Evolutionary conservation across 1,140 invertebrate species (phyloP), one percentile per base, ranked within the genome.

Genomic region (Zaprionus capensis): DNA sequence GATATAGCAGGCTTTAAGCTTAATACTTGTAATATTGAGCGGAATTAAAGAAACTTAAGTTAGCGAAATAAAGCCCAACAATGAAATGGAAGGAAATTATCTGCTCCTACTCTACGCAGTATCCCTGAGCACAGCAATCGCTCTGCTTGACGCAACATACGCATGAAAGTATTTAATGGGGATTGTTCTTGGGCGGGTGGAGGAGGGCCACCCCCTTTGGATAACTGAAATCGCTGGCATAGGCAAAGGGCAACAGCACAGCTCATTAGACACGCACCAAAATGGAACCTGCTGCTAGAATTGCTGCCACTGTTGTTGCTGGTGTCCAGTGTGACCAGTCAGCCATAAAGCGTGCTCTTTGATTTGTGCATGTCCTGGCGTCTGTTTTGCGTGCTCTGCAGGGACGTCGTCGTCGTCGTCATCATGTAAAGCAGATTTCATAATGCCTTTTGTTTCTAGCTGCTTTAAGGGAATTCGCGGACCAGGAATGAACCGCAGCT

Each of bases 221-320:
- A 24, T 63, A 36, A 34, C 9, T 41, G 15, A 22, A 20, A 20
- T 44, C 20, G 17, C 20, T 44, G 34, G 49, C 17, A 24, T 17
- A 9, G 14, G 22, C 7, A 24, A 62, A 61, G 66, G 59, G 53
- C 56, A 67, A 67, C 69, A 70, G 85, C 81, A 90, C 86, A 90
- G 86, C 85, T 88, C 85, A 88, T 88, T 88, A 90, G 85, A 85
- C 85, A 88, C 85, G 85, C 86, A 88, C 81, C 85, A 70, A 90
- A 78, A 34, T 44, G 38, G 51, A 64, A 65, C 55, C 63, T 38
- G 69, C 61, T 64, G 61, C 41, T 22, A 28, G 22, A 34, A 34
- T 34, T 34, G 14, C n/a, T 31, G 9, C 36, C 14, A 5, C 14
- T 26, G 38, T 24, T 34, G 51, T 56, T 51, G 65, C 57, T 62